These are phyloP conservation scores for Aphelocoma coerulescens DNA, from an alignment of 2,113 vertebrate species.

Conservation along the genomic window DNA sequence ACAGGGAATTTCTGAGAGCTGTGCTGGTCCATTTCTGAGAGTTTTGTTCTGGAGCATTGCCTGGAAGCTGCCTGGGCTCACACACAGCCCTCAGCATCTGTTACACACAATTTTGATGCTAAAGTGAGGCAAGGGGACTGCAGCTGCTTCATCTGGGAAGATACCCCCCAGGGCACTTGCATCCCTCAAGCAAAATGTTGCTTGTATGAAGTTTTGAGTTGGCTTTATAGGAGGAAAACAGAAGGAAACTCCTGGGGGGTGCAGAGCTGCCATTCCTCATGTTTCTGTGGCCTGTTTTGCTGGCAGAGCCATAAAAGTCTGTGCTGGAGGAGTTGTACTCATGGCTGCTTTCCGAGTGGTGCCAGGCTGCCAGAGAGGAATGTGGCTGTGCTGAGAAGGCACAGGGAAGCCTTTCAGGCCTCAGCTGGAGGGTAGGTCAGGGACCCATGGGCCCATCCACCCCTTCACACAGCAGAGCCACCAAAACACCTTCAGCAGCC, in stretches of 20 bases:
- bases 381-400: neutral
- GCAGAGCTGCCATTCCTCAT: neutral
- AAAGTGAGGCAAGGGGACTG: neutral
- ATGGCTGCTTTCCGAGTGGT: fast-evolving
- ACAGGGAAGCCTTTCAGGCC: neutral
- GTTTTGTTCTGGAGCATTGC: neutral
- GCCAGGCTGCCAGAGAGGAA: neutral
- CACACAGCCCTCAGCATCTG: neutral
- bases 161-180: fast-evolving
- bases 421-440: neutral
- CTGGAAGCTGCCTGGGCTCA: neutral
- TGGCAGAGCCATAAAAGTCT: neutral
- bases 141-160: neutral
- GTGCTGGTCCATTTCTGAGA: neutral
- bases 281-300: neutral
- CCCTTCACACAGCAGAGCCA: neutral
- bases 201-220: neutral
- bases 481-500: neutral
- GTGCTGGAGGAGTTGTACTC: fast-evolving
- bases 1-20: neutral
- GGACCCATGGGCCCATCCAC: too few species aligned
- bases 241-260: neutral
- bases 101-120: neutral
- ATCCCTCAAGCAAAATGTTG: neutral
- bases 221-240: neutral